Evolutionary conservation across 2,113 vertebrate species (phyloP), one percentile per base, ranked within the genome.

Genomic region (Paratilapia polleni): DNA sequence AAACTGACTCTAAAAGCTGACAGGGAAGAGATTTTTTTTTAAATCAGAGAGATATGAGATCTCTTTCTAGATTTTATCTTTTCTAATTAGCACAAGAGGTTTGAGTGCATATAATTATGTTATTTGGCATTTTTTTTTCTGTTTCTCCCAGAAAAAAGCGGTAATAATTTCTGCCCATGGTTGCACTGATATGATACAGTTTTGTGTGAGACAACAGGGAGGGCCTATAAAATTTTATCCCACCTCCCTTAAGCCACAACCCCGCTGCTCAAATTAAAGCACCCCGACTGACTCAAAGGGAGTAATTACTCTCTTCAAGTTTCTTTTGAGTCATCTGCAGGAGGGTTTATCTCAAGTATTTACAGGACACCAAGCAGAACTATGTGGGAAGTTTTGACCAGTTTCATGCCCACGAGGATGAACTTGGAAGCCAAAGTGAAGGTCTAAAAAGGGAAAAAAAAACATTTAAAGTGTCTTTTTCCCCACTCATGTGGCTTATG

Each of bases 281-380:
- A 20, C 6, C 47, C 68, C 24, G 47, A n/a, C 17, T 73, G 68
- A 73, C 26, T 73, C 47, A n/a, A 34, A 73, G 26, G 68, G 47
- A 73, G 54, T 73, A 73, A 73, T 73, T 73, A 52, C 68, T 54
- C 26, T 73, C 47, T 52, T 73, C 12, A 11, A 14, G 47, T 73
- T 52, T 31, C 26, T 73, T 73, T 73, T 54, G 47, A 73, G 26
- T 73, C 68, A 34, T 73, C 66, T 52, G 47, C 17, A 54, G 68
- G 11, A 73, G 19, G 68, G 26, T 73, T 73, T 11, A 52, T 31
- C 64, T 70, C 15, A 49, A 70, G 26, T 34, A 17, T 54, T 31
- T 70, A 73, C 6, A 54, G 26, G 17, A 52, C 68, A 73, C 26
- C 0, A 0, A 73, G 68, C 68, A 54, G 68, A n/a, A 52, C 47